These are phyloP conservation scores for Tapera naevia DNA, from an alignment of 2,797 vertebrate genomes.

Conservation along the genomic window DNA sequence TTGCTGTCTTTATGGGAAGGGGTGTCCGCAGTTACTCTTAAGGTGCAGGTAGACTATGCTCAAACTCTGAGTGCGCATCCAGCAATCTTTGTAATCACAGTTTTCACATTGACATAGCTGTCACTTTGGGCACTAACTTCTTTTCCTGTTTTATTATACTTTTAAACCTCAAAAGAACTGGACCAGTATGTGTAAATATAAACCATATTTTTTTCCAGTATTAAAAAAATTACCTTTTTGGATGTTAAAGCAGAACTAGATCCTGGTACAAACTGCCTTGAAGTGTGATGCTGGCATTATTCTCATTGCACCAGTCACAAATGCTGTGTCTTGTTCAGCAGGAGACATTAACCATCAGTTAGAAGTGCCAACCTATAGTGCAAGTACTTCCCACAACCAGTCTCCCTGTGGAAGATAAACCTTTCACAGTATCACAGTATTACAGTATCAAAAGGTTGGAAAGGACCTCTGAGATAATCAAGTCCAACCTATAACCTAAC, in stretches of 20 bases:
- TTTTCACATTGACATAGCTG: neutral
- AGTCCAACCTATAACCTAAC: no score
- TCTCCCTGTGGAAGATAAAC: neutral
- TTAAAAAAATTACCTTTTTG: neutral
- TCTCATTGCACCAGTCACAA: neutral
- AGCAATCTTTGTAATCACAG: neutral
- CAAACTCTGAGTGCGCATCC: neutral
- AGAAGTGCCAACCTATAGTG: neutral
- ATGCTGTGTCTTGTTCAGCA: fast-evolving
- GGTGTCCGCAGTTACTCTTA: neutral
- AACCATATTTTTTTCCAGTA: neutral
- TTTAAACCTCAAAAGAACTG: neutral
- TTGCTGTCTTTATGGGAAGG: neutral
- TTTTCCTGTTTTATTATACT: neutral
- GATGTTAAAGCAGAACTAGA: neutral
- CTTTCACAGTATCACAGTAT: no score
- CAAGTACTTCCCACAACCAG: neutral
- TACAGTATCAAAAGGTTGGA: no score
- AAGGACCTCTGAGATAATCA: no score
- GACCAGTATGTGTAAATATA: neutral
- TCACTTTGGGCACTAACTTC: neutral
- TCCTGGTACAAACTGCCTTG: neutral
- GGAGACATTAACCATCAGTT: neutral
- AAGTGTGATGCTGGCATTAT: neutral
- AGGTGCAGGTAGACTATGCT: neutral